These are phyloP conservation scores for Drosophila kokeensis DNA, from an alignment of 2,888 invertebrate genomes.

Conservation along the genomic window DNA sequence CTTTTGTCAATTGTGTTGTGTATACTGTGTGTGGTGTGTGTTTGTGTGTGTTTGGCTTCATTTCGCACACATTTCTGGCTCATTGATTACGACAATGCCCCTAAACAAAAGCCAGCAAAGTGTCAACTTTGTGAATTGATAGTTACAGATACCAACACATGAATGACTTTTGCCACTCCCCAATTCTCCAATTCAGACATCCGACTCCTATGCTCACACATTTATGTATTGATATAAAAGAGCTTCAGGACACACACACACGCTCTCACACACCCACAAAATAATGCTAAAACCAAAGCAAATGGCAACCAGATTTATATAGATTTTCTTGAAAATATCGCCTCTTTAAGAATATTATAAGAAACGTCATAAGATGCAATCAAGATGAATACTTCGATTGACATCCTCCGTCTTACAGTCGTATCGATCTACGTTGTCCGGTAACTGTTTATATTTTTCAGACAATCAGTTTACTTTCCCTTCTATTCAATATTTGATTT, in stretches of 20 bases:
- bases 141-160: constrained; percentile 56
- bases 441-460: neutral
- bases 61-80: constrained; percentile 62
- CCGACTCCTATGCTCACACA: neutral
- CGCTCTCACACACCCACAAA: neutral
- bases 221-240: neutral
- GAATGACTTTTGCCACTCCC: constrained; percentile 32
- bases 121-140: constrained; percentile 71
- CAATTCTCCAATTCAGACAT: constrained; percentile 8
- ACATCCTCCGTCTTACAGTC: no score
- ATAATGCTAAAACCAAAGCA: neutral
- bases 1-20: constrained; percentile 23
- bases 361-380: neutral
- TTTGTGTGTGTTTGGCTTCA: constrained; percentile 9
- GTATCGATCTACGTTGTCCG: neutral
- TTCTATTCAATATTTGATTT: neutral
- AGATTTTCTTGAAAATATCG: neutral
- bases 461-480: neutral
- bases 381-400: neutral
- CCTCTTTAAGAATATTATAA: neutral
- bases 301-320: neutral
- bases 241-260: neutral
- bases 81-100: constrained; percentile 60
- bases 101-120: constrained; percentile 66
- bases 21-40: constrained; percentile 11